Evolutionary conservation across 2,888 invertebrate species (phyloP).

Genomic region (Scelioninae gen. 1): DNA sequence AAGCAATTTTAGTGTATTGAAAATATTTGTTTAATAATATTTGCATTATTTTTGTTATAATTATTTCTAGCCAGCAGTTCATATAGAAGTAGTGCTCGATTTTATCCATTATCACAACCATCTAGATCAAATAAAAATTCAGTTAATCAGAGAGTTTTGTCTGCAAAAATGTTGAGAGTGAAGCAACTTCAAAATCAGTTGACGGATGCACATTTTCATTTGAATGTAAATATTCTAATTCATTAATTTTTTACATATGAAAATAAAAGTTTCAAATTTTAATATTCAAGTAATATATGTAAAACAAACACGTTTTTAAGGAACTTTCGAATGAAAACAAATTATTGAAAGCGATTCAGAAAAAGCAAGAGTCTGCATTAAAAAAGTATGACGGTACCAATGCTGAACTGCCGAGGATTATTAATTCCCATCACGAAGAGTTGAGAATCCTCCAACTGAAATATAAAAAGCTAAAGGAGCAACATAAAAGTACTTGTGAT

Average conservation of each 20-base stretch:
- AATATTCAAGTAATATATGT: no score
- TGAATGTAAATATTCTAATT: slow-evolving; percentile 86
- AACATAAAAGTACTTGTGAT: slow-evolving; percentile 87
- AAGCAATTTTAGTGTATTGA: no score
- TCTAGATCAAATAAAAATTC: slow-evolving; percentile 73
- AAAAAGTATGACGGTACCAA: slow-evolving; percentile 91
- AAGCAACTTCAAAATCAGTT: slow-evolving; percentile 92
- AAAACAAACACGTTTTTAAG: slow-evolving; percentile 78
- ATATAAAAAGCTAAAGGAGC: slow-evolving; percentile 88
- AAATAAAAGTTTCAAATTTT: background rate
- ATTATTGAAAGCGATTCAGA: slow-evolving; percentile 90
- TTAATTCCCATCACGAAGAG: slow-evolving; percentile 92
- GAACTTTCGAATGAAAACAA: slow-evolving; percentile 90
- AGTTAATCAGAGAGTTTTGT: slow-evolving; percentile 88
- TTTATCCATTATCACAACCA: slow-evolving; percentile 80
- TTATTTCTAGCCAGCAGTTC: slow-evolving; percentile 72
- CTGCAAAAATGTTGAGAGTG: slow-evolving; percentile 90
- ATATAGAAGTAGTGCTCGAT: slow-evolving; percentile 84
- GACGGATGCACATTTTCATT: slow-evolving; percentile 91
- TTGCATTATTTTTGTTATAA: background rate
- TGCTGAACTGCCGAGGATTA: slow-evolving; percentile 90
- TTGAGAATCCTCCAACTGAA: slow-evolving; percentile 89
- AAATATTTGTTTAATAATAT: no score
- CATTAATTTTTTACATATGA: background rate
- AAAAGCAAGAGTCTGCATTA: slow-evolving; percentile 91